These are phyloP conservation scores for Fistularia commersonii DNA, from an alignment of 2,797 vertebrate species.

Conservation along the genomic window DNA sequence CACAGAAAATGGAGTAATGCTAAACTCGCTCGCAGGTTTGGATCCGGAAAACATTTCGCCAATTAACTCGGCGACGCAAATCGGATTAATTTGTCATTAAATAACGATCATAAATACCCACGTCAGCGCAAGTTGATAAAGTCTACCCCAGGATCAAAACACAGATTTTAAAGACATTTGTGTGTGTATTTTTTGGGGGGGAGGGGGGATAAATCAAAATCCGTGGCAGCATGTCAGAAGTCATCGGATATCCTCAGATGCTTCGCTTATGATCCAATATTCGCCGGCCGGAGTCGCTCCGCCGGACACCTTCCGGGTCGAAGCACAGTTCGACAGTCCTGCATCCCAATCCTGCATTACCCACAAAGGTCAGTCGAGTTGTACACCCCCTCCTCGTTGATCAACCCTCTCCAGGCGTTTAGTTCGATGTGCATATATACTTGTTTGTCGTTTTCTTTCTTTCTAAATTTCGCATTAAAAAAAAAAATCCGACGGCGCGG, in stretches of 20 bases:
- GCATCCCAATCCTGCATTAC: conserved; percentile 39
- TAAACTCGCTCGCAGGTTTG: no score
- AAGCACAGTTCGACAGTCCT: conserved; percentile 38
- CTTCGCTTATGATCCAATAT: conserved; percentile 22
- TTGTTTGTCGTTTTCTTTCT: background rate
- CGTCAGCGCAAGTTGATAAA: no score
- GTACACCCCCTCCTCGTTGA: background rate
- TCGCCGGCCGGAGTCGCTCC: background rate
- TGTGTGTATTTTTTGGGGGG: no score
- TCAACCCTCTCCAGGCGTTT: conserved; percentile 17
- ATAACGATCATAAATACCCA: no score
- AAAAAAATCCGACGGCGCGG: no score
- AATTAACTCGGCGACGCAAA: no score
- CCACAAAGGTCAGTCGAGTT: conserved; percentile 65
- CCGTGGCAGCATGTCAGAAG: conserved; percentile 3
- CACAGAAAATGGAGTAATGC: background rate
- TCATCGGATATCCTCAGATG: conserved; percentile 14
- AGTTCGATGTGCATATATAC: conserved; percentile 10
- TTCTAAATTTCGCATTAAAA: background rate
- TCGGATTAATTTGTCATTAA: no score
- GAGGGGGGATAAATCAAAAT: background rate
- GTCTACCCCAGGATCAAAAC: no score
- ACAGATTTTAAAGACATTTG: no score
- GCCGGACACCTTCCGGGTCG: conserved; percentile 59
- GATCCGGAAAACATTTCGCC: no score